phyloP scores from a whole-genome alignment of 1,140 invertebrate genomes.

The Aphelinus atriplicis region DNA sequence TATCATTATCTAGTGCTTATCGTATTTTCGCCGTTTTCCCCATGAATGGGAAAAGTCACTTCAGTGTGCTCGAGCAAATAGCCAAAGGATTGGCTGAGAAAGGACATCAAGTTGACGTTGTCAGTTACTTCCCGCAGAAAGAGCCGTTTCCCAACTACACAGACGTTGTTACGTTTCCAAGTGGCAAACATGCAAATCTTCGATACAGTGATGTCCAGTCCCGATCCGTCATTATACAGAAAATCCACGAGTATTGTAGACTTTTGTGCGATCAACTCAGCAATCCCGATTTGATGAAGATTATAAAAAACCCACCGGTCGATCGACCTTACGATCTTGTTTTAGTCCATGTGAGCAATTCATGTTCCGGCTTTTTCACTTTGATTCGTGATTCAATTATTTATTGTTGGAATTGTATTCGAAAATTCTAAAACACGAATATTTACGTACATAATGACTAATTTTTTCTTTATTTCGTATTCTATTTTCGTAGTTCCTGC shows the following conservation, averaged over 20 bases:
- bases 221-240: not conserved
- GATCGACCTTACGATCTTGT: constrained; percentile 51
- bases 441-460: no score
- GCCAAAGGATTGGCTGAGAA: constrained; percentile 61
- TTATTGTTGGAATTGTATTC: no score
- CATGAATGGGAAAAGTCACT: constrained; percentile 67
- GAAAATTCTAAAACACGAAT: no score
- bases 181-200: not conserved
- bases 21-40: constrained; percentile 63
- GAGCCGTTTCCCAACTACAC: constrained; percentile 57
- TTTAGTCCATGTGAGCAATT: constrained; percentile 44
- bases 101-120: constrained; percentile 64
- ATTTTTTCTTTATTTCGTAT: no score
- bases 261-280: constrained; percentile 13
- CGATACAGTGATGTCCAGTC: not conserved
- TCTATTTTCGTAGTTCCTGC: not conserved
- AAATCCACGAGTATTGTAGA: not conserved
- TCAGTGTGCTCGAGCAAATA: constrained; percentile 65
- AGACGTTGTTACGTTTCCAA: constrained; percentile 30
- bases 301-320: constrained; percentile 48
- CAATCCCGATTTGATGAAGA: constrained; percentile 38
- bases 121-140: constrained; percentile 50
- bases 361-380: not conserved
- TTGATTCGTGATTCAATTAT: not conserved
- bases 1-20: constrained; percentile 36